phyloP scores from a whole-genome alignment of 92 coral and sea anemone genomes.

The Heliopora coerulea region DNA sequence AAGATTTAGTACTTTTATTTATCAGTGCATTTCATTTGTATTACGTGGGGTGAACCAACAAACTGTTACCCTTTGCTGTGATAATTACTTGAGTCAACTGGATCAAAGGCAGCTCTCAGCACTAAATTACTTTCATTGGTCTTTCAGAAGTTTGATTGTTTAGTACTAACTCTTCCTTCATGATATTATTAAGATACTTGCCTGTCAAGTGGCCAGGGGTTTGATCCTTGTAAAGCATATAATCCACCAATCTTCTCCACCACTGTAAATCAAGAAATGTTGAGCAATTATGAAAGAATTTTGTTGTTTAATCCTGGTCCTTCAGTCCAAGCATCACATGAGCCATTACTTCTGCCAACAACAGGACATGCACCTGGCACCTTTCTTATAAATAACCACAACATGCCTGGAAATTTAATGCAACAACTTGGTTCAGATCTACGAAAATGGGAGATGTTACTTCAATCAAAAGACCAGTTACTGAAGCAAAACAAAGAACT shows the following conservation, averaged over 20 bases:
- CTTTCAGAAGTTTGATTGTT: not conserved
- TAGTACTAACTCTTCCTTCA: not conserved
- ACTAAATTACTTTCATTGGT: not conserved
- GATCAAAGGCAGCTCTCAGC: too few species aligned
- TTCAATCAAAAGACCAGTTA: constrained; percentile 13
- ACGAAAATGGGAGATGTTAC: not conserved
- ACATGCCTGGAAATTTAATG: not conserved
- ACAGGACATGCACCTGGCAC: not conserved
- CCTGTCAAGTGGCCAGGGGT: not conserved
- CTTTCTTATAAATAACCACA: not conserved
- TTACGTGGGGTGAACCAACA: too few species aligned
- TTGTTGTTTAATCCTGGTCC: not conserved
- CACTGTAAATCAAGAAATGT: not conserved
- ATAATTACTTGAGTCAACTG: too few species aligned
- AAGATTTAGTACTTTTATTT: too few species aligned
- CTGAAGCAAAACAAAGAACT: constrained; percentile 14
- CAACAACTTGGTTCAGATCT: not conserved
- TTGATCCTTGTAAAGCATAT: not conserved
- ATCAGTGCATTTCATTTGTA: too few species aligned
- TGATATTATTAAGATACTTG: not conserved
- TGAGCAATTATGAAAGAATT: constrained; percentile 10
- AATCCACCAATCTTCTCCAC: not conserved
- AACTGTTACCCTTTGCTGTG: too few species aligned
- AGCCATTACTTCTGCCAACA: not conserved
- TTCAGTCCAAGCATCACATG: not conserved